Evolutionary conservation across 1,140 invertebrate species (phyloP).

Genomic region (Temnothorax curvispinosus): DNA sequence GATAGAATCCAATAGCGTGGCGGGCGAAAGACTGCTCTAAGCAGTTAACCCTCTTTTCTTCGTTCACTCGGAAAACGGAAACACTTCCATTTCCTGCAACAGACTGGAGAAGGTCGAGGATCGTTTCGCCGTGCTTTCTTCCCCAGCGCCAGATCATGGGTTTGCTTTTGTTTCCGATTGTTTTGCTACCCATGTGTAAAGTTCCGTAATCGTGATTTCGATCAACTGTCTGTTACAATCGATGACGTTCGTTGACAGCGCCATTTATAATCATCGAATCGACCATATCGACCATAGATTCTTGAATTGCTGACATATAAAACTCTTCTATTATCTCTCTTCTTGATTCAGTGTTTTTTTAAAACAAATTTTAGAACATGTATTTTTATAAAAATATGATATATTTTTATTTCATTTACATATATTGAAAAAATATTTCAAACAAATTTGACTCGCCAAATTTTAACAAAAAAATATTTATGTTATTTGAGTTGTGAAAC

Average conservation of each 20-base stretch:
- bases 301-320: not conserved
- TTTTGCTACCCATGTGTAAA: conserved; percentile 6
- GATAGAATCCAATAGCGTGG: conserved; percentile 54
- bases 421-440: not conserved
- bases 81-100: conserved; percentile 58
- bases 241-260: not conserved
- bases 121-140: conserved; percentile 31
- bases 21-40: conserved; percentile 12
- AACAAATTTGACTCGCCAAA: not conserved
- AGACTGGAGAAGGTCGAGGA: conserved; percentile 33
- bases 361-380: not conserved
- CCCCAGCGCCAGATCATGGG: not conserved
- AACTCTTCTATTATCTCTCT: not conserved
- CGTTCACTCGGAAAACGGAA: conserved; percentile 52
- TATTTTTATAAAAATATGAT: not conserved
- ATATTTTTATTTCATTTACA: not conserved
- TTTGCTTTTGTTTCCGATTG: conserved; percentile 18
- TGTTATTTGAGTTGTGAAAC: not conserved
- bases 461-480: not conserved
- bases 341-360: not conserved
- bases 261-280: not conserved
- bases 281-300: not conserved
- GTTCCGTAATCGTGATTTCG: not conserved
- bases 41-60: conserved; percentile 42
- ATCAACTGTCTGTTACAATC: not conserved